Evolutionary conservation across 1,140 invertebrate genomes (phyloP), one percentile per base, ranked within the genome.

Genomic region (Myzus persicae): DNA sequence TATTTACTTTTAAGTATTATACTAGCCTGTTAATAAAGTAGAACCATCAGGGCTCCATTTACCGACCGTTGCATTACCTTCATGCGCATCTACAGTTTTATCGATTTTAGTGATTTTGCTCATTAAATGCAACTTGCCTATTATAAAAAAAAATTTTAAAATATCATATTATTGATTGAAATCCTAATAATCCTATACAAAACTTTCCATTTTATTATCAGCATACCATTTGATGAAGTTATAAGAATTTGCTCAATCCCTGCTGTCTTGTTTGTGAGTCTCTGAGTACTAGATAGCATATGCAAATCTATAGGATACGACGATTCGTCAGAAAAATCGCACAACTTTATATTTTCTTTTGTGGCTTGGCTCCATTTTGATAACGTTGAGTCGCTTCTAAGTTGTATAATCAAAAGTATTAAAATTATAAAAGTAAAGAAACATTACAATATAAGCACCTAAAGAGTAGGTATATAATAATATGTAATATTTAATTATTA

Each of bases 11-110:
- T 40, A 84, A 42, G 42, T 46, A 31, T 40, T 81, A 51, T 54
- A 67, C 94, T 94, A 95, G 97, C 98, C 97, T 95, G 98, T 99
- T 6, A 99, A 95, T 84, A 99, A 96, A 24, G 98, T 98, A 82
- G 98, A 97, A 9, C 98, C 99, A 96, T 99, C 99, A 93, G 97
- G 97, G 95, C 97, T 99, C 99, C 99, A 99, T 94, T 96, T 96
- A 24, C 97, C 97, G 42, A 96, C 96, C 9, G 98, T 96, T 91
- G 98, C 97, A 31, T 98, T 98, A n/a, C 97, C 99, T 95, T 97
- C 97, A 95, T 99, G 99, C 84, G 98, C 99, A 89, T 98, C 97
- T 1, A 99, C 97, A 94, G 96, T 97, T 95, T 99, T 98, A 95
- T 99, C 99, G 93, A 99, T 97, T 81, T 98, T 96, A 18, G 99